phyloP scores from a whole-genome alignment of 2,797 vertebrate species.

The Champsocephalus esox region DNA sequence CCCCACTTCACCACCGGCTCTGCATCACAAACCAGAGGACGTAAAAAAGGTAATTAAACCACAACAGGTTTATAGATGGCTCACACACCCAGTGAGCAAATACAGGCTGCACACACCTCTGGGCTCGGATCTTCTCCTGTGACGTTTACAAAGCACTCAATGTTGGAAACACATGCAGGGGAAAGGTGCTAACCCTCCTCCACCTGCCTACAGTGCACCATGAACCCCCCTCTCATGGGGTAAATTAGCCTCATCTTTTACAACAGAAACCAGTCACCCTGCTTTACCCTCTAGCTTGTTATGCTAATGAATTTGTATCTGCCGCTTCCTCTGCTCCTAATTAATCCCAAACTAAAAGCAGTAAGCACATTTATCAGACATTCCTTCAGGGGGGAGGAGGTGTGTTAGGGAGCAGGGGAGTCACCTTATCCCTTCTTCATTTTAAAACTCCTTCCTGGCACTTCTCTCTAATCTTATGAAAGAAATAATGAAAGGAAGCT shows the following conservation, averaged over 20 bases:
- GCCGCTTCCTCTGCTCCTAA: slow-evolving; percentile 57
- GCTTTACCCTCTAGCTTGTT: slow-evolving; percentile 65
- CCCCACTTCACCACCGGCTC: slow-evolving; percentile 11
- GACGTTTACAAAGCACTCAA: slow-evolving; percentile 8
- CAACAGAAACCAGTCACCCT: slow-evolving; percentile 34
- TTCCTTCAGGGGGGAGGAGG: slow-evolving; percentile 60
- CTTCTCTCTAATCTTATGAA: slow-evolving; percentile 49
- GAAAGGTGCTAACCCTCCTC: slow-evolving; percentile 19
- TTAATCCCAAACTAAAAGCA: slow-evolving; percentile 70
- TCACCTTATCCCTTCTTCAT: slow-evolving; percentile 26
- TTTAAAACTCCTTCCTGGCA: slow-evolving; percentile 13
- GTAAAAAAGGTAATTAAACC: slow-evolving; percentile 28
- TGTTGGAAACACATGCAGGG: slow-evolving; percentile 10
- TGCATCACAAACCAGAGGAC: slow-evolving; percentile 29
- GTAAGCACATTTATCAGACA: slow-evolving; percentile 65
- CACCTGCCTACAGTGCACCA: slow-evolving; percentile 61
- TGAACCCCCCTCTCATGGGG: slow-evolving; percentile 76
- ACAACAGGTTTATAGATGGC: slow-evolving; percentile 40
- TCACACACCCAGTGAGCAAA: slow-evolving; percentile 44
- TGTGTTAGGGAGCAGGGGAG: background rate
- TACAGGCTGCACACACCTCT: slow-evolving; percentile 20
- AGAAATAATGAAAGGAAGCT: slow-evolving; percentile 24
- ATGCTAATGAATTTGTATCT: slow-evolving; percentile 68
- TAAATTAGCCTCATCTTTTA: slow-evolving; percentile 74
- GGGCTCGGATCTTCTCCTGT: background rate